Evolutionary conservation across 2,888 invertebrate species (phyloP), one percentile per base, ranked within the genome.

Genomic region (Lithophane leautieri): DNA sequence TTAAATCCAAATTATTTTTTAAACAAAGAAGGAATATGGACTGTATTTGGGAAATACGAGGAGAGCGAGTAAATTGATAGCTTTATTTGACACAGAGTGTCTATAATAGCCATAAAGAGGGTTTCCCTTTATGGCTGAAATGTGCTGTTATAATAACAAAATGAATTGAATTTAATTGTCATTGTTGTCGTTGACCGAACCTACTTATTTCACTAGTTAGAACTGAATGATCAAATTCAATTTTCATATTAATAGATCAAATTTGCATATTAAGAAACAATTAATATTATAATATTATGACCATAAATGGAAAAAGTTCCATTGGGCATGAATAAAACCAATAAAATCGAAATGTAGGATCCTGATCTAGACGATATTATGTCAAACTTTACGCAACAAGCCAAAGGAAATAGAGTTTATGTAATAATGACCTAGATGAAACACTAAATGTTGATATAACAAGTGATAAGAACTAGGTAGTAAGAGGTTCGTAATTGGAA

Each of bases 371-470:
- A 40, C 62, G 25, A 54, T 63, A 79, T 76, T 76, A 86, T 76
- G 75, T 72, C 69, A 76, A 78, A 40, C n/a, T 34, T 85, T 78
- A 70, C 73, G 68, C 42, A 86, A 87, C 70, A 25, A 44, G n/a
- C 16, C 44, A 62, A 44, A 78, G 67, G 77, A 76, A 70, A 68
- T 54, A n/a, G 0, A 71, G 25, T 44, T 85, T 78, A 82, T 75
- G 50, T 71, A 81, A 75, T 65, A 75, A 61, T 79, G 79, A 34
- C 73, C 82, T 82, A 56, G 65, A 74, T 78, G 40, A 12, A 62
- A 19, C 42, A 50, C 63, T 70, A 75, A 84, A 52, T 56, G 60
- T 54, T 70, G 67, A 78, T 75, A 61, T 63, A 65, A 76, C 60
- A 50, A 42, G 28, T 80, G 81, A 80, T 82, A 84, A 72, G 61